These are phyloP conservation scores for Nemoura dubitans DNA, from an alignment of 2,888 invertebrate species.

Conservation along the genomic window DNA sequence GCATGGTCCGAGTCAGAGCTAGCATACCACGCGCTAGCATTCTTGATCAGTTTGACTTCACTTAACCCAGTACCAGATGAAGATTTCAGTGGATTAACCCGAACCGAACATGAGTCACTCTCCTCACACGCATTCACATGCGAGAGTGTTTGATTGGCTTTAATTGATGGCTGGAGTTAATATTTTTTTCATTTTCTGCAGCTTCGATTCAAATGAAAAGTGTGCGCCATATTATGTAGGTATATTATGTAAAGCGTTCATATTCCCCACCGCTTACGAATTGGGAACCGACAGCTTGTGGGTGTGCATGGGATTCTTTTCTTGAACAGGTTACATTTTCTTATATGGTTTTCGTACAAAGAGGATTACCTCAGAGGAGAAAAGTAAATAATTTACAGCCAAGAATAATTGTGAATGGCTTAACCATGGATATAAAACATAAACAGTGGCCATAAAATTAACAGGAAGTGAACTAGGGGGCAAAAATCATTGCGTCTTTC, in stretches of 20 bases:
- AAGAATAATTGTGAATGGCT: slow-evolving; percentile 35
- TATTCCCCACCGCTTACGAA: no score
- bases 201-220: not conserved
- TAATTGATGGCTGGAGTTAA: slow-evolving; percentile 63
- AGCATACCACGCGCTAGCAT: slow-evolving; percentile 51
- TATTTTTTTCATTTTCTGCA: not conserved
- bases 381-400: slow-evolving; percentile 13
- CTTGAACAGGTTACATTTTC: slow-evolving; percentile 9
- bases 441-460: slow-evolving; percentile 40
- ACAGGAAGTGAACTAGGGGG: slow-evolving; percentile 53
- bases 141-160: slow-evolving; percentile 70
- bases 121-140: not conserved
- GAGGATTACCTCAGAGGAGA: slow-evolving; percentile 24
- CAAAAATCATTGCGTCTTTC: slow-evolving; percentile 56
- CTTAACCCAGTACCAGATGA: slow-evolving; percentile 72
- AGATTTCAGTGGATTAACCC: slow-evolving; percentile 39
- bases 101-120: slow-evolving; percentile 49
- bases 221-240: not conserved
- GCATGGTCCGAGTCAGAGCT: not conserved
- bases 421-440: slow-evolving; percentile 35
- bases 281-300: not conserved
- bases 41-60: slow-evolving; percentile 77
- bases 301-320: not conserved
- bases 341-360: not conserved
- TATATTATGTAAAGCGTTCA: not conserved